These are phyloP conservation scores for Nomada goodeniana DNA, from an alignment of 2,888 invertebrate species.

Conservation along the genomic window DNA sequence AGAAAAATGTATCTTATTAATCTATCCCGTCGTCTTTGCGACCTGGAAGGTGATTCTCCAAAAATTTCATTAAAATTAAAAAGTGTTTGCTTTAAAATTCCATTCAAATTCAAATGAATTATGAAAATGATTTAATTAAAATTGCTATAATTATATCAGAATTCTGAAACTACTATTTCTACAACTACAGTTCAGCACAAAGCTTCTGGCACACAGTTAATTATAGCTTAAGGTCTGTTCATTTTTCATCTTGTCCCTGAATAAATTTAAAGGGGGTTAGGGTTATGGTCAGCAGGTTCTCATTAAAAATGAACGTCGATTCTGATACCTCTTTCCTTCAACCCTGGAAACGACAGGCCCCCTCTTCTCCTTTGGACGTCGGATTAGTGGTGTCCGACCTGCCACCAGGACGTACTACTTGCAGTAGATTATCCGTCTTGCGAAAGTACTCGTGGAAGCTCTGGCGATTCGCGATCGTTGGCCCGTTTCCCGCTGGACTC, in stretches of 20 bases:
- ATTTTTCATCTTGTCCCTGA: not conserved
- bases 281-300: slow-evolving; percentile 29
- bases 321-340: not conserved
- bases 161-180: too few species aligned
- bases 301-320: slow-evolving; percentile 75
- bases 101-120: too few species aligned
- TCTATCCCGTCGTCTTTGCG: too few species aligned
- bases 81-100: too few species aligned
- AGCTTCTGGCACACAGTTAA: too few species aligned
- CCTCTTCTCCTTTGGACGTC: slow-evolving; percentile 44
- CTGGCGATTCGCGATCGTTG: slow-evolving; percentile 8
- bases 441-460: not conserved
- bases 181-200: too few species aligned
- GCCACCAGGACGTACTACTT: slow-evolving; percentile 65
- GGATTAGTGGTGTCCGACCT: slow-evolving; percentile 74
- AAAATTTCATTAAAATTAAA: too few species aligned
- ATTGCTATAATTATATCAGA: too few species aligned
- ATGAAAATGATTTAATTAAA: too few species aligned
- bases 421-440: slow-evolving; percentile 33
- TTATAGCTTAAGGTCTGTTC: slow-evolving; percentile 5
- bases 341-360: slow-evolving; percentile 14
- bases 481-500: slow-evolving; percentile 14
- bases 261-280: too few species aligned
- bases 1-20: too few species aligned
- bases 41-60: too few species aligned